Percentiles rank a stretch among this genome's conserved stretches.
Conservation (phyloP, 1,140 invertebrate genomes). For the Coenobita brevimanus region DNA sequence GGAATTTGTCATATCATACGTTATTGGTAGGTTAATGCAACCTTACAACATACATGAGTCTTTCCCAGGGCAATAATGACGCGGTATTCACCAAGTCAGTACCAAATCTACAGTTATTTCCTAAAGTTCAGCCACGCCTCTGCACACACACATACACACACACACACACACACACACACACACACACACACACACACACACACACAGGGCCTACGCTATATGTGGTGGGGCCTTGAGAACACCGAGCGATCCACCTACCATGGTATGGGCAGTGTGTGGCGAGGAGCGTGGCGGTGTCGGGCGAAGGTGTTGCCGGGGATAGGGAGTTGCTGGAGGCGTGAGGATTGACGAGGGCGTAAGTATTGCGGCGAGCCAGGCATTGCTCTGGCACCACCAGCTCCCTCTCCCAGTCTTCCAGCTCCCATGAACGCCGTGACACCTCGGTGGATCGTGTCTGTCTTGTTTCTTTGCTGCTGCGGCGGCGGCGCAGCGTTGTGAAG, state of each 20-base stretch:
- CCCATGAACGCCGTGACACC: conserved; percentile 53
- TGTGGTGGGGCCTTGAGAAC: no score
- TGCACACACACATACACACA: conserved; percentile 28
- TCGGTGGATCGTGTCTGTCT: conserved; percentile 46
- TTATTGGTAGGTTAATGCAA: no score
- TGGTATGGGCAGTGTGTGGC: neutral
- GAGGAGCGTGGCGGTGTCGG: neutral
- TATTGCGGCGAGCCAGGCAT: conserved; percentile 10
- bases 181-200: conserved; percentile 7
- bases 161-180: conserved; percentile 30
- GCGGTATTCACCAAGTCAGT: no score
- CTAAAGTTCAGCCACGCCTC: neutral
- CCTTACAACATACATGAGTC: no score
- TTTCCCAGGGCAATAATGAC: no score
- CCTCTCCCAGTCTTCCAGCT: conserved; percentile 59
- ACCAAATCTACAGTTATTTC: neutral
- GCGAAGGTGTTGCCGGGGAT: neutral
- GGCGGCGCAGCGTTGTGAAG: conserved; percentile 62
- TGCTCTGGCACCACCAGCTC: neutral
- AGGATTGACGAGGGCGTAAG: conserved; percentile 15
- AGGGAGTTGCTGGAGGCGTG: neutral
- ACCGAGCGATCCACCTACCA: neutral
- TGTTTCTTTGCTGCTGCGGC: conserved; percentile 15
- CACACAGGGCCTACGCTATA: neutral
- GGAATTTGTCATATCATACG: no score